Evolutionary conservation across 2,888 invertebrate species (phyloP).

Genomic region (Aporophyla nigra): DNA sequence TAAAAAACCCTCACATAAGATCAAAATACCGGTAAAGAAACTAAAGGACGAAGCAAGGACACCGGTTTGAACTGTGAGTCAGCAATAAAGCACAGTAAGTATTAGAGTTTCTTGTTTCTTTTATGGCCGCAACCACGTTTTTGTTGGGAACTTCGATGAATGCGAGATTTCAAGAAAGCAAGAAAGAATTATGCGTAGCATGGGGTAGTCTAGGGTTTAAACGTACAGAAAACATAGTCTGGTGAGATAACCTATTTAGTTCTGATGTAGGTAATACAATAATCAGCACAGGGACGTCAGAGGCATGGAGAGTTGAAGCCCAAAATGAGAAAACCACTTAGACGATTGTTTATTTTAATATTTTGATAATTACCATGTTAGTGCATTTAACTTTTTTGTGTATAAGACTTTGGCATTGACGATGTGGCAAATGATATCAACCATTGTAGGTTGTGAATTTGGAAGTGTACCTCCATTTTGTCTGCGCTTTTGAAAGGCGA

Average conservation of each 20-base stretch:
- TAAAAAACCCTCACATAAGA: constrained; percentile 68
- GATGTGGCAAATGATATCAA: constrained; percentile 30
- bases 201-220: background rate
- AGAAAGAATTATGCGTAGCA: background rate
- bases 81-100: constrained; percentile 53
- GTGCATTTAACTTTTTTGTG: background rate
- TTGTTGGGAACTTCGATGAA: background rate
- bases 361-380: background rate
- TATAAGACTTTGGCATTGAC: constrained; percentile 37
- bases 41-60: constrained; percentile 81
- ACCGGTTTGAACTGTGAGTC: constrained; percentile 70
- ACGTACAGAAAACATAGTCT: too few species aligned
- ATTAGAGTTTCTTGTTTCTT: constrained; percentile 15
- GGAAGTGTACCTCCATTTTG: constrained; percentile 31
- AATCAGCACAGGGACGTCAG: background rate
- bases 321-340: background rate
- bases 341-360: background rate
- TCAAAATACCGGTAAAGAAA: constrained; percentile 67
- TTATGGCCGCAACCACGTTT: constrained; percentile 10
- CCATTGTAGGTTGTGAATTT: constrained; percentile 52
- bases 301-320: background rate
- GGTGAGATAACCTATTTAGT: too few species aligned
- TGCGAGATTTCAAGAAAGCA: constrained; percentile 3
- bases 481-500: constrained; percentile 49
- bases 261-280: background rate